Base-by-base conservation (phyloP, 2,113 vertebrate genomes). In the Myrmophylax atrothorax region DNA sequence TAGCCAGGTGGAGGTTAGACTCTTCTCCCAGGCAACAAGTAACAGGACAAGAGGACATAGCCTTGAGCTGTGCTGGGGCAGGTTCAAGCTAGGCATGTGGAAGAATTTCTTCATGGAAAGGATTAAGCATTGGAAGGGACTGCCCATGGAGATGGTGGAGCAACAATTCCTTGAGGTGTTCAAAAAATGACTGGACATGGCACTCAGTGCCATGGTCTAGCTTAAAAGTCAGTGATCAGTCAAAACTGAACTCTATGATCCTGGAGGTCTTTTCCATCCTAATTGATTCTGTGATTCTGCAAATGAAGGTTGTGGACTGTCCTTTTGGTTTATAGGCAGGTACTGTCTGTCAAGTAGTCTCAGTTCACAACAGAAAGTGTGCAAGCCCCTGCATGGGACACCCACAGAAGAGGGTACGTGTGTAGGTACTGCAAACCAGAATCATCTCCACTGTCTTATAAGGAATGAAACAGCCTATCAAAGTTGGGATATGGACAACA, bases 1-100 rank as follows among this genome's bases (percentile, higher is more conserved):
- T 18, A 3, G 2, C 29, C 20, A 56, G 20, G 70, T 35, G 5
- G 35, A 14, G 29, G 5, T 11, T 0, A 0, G 7, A 25, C 24
- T 33, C 31, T 76, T 69, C 20, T 69, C 47, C 29, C 63, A 49
- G 40, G 9, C 2, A 75, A 49, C 29, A 14, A 56, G 18, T 1
- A 5, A 47, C 4, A 56, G 31, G 49, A 44, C 9, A 46, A 35
- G 62, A 69, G 6, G 8, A 69, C 6, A 3, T 55, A 62, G 18
- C 24, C 12, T 35, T 25, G 35, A 18, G 12, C 8, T 55, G 10
- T 69, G 22, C 29, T n/a, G 55, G 24, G 5, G 49, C 6, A 90
- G 5, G 53, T 31, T 69, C 20, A 76, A 25, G 40, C 3, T 62
- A 40, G 19, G 23, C 55, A 62, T 56, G 5, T 28, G 22, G 29